phyloP scores from a whole-genome alignment of 1,140 invertebrate species.

The Hycleus phaleratus region DNA sequence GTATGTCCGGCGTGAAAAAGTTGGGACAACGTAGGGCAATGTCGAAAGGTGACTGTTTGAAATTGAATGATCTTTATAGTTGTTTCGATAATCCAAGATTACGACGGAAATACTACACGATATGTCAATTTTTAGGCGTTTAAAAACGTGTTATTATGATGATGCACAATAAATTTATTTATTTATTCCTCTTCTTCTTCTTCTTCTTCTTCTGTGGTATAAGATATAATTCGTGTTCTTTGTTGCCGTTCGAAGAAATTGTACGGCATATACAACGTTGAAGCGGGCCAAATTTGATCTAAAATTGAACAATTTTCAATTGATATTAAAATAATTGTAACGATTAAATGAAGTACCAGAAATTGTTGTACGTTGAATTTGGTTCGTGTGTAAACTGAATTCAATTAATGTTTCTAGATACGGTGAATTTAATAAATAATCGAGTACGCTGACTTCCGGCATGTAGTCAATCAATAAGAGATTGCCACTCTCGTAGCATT shows the following conservation, averaged over 20 bases:
- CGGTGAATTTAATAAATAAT: neutral
- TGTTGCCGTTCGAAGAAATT: conserved; percentile 23
- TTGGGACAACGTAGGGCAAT: conserved; percentile 54
- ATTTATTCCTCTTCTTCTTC: neutral
- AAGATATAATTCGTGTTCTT: conserved; percentile 3
- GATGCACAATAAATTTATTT: neutral
- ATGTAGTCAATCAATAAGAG: neutral
- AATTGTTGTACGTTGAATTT: no score
- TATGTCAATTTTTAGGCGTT: conserved; percentile 52
- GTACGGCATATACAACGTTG: conserved; percentile 24
- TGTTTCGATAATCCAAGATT: conserved; percentile 49
- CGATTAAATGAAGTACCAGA: no score
- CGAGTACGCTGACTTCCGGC: neutral
- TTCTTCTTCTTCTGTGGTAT: neutral
- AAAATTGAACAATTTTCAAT: neutral
- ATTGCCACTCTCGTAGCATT: no score
- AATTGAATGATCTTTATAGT: conserved; percentile 62
- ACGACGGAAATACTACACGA: conserved; percentile 52
- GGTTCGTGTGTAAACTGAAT: no score
- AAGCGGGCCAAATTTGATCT: conserved; percentile 28
- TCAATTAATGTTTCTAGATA: neutral
- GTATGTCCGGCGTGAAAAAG: conserved; percentile 41
- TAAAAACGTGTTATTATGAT: conserved; percentile 1
- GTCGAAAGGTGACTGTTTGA: conserved; percentile 60
- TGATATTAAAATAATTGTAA: no score